Percentiles rank a stretch among this genome's conserved stretches.
Conservation (phyloP, 2,888 invertebrate species). For the Hymenopus coronatus region DNA sequence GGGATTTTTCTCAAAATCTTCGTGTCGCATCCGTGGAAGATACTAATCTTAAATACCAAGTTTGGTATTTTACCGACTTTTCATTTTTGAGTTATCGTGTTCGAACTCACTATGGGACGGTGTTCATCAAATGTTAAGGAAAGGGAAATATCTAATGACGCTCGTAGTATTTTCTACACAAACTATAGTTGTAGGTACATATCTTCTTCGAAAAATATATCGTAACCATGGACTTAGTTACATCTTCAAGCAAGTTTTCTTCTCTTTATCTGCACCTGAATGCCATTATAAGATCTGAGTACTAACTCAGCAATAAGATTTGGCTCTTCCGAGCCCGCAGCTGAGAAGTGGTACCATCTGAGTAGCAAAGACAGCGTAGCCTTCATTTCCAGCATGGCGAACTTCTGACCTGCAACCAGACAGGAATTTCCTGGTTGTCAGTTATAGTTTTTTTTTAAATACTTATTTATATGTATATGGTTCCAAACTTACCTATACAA, state of each 20-base stretch:
- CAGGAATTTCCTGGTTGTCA: neutral
- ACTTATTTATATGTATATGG: neutral
- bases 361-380: slow-evolving; percentile 36
- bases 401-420: slow-evolving; percentile 37
- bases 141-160: no score
- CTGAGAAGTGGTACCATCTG: slow-evolving; percentile 29
- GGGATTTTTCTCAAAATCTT: no score
- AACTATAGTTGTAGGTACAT: no score
- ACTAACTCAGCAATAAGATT: neutral
- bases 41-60: no score
- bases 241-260: neutral
- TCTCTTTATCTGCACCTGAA: neutral
- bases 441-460: neutral
- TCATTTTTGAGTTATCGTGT: no score
- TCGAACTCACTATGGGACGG: no score
- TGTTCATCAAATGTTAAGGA: no score
- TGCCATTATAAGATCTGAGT: slow-evolving; percentile 1
- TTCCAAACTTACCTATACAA: slow-evolving; percentile 43
- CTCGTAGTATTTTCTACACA: no score
- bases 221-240: no score
- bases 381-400: slow-evolving; percentile 39
- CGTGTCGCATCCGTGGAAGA: no score
- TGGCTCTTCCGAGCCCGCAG: neutral
- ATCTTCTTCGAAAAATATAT: no score
- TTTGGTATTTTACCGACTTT: no score